phyloP scores from a whole-genome alignment of 2,113 vertebrate genomes.

The Oncorhynchus nerka region DNA sequence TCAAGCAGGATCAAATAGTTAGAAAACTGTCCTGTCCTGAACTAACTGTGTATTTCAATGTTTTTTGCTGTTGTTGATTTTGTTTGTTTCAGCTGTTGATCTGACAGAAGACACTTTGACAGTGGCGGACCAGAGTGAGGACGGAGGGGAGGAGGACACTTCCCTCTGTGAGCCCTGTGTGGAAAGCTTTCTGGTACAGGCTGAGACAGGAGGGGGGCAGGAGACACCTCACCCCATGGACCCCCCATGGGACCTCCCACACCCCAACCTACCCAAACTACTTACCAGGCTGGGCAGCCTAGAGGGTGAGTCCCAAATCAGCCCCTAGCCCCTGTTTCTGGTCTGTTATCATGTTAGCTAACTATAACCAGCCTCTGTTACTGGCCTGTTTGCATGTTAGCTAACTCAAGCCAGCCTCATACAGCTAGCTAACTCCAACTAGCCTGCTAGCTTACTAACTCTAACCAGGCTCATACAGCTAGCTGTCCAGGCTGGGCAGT shows the following conservation, averaged over 20 bases:
- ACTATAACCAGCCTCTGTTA: no score
- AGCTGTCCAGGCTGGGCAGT: no score
- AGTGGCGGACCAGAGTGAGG: slow-evolving; percentile 48
- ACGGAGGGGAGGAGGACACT: slow-evolving; percentile 48
- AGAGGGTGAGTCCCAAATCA: slow-evolving; percentile 62
- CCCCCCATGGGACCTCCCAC: slow-evolving; percentile 27
- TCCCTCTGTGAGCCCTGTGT: slow-evolving; percentile 37
- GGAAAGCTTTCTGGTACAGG: slow-evolving; percentile 27
- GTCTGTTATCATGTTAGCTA: no score
- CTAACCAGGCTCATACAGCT: no score
- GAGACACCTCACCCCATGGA: neutral
- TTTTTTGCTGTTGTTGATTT: no score
- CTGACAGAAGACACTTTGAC: slow-evolving; percentile 59
- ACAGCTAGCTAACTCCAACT: no score
- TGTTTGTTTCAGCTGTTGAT: slow-evolving; percentile 58
- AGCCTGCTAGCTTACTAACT: no score
- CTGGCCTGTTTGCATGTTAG: no score
- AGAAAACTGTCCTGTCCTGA: neutral
- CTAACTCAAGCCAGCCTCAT: no score
- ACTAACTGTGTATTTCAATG: neutral
- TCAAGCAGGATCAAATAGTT: no score
- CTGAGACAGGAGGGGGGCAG: slow-evolving; percentile 44
- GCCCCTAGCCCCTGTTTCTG: no score
- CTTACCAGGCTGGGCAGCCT: slow-evolving; percentile 74
- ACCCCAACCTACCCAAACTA: slow-evolving; percentile 64